Evolutionary conservation across 2,113 vertebrate species (phyloP).

Genomic region (Eclectus roratus): DNA sequence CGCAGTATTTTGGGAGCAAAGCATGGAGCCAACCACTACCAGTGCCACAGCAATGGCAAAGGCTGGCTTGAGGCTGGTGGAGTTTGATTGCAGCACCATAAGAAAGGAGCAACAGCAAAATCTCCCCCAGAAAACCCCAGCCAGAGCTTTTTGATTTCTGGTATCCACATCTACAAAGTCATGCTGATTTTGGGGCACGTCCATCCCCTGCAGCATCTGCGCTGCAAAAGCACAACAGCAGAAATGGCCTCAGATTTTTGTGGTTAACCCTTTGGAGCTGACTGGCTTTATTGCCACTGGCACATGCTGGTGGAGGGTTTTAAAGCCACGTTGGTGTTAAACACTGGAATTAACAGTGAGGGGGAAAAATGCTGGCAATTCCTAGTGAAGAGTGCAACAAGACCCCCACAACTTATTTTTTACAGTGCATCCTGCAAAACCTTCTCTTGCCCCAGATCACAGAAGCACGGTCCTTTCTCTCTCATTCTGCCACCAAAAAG

Average conservation of each 20-base stretch:
- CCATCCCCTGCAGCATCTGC: neutral
- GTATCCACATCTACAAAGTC: neutral
- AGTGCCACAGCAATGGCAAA: neutral
- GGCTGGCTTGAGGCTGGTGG: accelerated
- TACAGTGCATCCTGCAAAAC: neutral
- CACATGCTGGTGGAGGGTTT: neutral
- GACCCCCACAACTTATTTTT: neutral
- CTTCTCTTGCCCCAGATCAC: neutral
- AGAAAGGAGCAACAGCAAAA: neutral
- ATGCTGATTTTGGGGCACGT: neutral
- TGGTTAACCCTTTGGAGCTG: neutral
- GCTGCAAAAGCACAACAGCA: neutral
- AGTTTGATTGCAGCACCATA: neutral
- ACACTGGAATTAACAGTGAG: neutral
- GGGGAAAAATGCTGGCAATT: neutral
- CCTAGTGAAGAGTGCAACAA: neutral
- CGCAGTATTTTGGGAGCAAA: neutral
- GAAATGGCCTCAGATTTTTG: neutral
- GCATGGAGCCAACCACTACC: neutral
- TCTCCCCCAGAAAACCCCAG: neutral
- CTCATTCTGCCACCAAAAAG: neutral
- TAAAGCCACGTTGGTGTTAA: neutral
- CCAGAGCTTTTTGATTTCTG: neutral
- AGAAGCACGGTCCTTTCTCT: neutral
- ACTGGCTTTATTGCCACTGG: neutral